A percentile compares a stretch with the other conserved stretches of the same genome.
Conservation (phyloP, 2,113 vertebrate genomes). For the Podiceps cristatus region DNA sequence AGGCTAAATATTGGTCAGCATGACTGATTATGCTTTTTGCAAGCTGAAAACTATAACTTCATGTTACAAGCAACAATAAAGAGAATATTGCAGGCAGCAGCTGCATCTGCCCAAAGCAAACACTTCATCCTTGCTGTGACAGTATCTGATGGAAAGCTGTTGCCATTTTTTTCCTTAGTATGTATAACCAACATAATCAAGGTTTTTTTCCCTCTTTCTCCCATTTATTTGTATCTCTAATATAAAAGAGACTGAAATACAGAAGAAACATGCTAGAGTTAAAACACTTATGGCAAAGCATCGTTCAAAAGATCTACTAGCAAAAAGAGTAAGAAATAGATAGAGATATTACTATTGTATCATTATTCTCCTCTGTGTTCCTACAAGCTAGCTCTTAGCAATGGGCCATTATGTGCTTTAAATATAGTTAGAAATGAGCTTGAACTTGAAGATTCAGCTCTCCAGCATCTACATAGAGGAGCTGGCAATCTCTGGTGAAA, state of each 20-base stretch:
- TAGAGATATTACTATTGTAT: neutral
- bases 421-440: neutral
- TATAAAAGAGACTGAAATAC: neutral
- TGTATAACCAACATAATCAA: neutral
- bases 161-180: neutral
- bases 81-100: slow-evolving; percentile 8
- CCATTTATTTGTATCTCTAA: neutral
- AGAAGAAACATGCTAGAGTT: neutral
- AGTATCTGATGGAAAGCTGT: neutral
- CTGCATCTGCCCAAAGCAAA: slow-evolving; percentile 9
- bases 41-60: neutral
- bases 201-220: neutral
- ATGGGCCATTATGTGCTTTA: neutral
- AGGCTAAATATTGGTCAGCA: slow-evolving; percentile 5
- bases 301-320: neutral
- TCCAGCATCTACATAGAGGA: neutral
- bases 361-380: neutral
- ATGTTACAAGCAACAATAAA: slow-evolving; percentile 2
- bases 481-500: neutral
- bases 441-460: neutral
- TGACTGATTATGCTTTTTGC: slow-evolving; percentile 1
- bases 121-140: neutral
- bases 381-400: neutral
- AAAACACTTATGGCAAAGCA: neutral
- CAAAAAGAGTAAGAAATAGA: neutral